Conservation (phyloP, 2,797 vertebrate genomes). For the Argyrosomus regius region DNA sequence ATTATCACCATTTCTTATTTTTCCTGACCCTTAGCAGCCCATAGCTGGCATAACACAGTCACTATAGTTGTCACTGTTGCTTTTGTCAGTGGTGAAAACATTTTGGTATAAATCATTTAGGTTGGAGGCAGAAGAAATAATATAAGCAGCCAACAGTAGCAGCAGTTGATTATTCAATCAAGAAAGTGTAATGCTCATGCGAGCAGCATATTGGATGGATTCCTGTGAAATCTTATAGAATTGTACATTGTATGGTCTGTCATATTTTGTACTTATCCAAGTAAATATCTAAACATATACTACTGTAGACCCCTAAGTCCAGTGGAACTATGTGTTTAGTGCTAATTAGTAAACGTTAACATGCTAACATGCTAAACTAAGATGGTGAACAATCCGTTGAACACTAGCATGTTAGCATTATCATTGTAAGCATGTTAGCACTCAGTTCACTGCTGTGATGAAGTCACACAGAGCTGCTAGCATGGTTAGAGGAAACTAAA, state of each 20-base stretch:
- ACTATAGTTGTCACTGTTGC: neutral
- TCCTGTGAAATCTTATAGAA: neutral
- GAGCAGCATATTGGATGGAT: neutral
- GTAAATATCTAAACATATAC: neutral
- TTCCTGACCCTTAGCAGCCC: neutral
- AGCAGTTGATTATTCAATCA: slow-evolving; percentile 1
- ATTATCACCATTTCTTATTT: neutral
- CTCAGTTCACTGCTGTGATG: neutral
- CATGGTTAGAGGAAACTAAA: neutral
- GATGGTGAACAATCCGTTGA: no score
- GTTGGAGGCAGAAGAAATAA: slow-evolving; percentile 5
- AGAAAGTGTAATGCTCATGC: neutral
- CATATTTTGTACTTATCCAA: neutral
- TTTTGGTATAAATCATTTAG: neutral
- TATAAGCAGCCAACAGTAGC: neutral
- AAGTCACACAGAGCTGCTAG: neutral
- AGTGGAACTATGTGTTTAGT: no score
- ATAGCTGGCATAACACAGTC: neutral
- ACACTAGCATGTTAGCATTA: neutral
- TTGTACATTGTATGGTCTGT: neutral
- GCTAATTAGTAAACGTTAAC: neutral
- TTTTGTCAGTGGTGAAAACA: neutral
- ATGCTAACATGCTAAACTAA: neutral
- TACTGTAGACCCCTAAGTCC: neutral
- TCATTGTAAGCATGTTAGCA: neutral